These are phyloP conservation scores for Agapostemon virescens DNA, from an alignment of 2,888 invertebrate genomes.

Conservation along the genomic window DNA sequence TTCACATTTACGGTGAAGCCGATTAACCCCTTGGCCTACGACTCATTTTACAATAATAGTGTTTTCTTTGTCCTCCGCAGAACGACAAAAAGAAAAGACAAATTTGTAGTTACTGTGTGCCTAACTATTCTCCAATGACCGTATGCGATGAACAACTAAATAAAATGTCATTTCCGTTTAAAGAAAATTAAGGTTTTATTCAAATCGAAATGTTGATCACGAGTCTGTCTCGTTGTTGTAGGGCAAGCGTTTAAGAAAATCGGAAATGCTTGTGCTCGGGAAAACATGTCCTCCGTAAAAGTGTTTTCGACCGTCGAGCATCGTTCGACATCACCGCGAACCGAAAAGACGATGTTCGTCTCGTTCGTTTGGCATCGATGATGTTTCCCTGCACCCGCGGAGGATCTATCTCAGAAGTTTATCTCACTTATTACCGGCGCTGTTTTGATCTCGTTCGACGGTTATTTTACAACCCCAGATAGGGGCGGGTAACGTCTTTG, in stretches of 20 bases:
- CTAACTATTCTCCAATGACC: too few relatives aligned
- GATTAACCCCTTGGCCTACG: too few relatives aligned
- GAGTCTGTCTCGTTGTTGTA: too few relatives aligned
- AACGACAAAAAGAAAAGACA: too few relatives aligned
- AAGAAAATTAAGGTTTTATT: too few relatives aligned
- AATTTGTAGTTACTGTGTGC: too few relatives aligned
- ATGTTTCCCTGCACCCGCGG: slow-evolving; percentile 64
- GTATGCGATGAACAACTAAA: too few relatives aligned
- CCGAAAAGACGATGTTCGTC: not conserved
- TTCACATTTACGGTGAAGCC: not conserved
- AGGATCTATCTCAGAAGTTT: slow-evolving; percentile 72
- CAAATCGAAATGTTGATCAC: too few relatives aligned
- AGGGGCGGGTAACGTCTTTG: slow-evolving; percentile 79
- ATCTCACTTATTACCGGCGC: slow-evolving; percentile 76
- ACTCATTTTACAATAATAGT: too few relatives aligned
- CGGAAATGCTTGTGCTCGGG: not conserved
- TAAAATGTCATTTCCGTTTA: too few relatives aligned
- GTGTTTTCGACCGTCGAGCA: not conserved
- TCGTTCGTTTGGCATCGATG: slow-evolving; percentile 67
- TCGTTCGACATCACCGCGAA: not conserved
- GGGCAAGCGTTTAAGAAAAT: too few relatives aligned
- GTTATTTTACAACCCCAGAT: slow-evolving; percentile 79
- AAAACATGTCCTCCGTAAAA: not conserved
- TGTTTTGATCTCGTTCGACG: slow-evolving; percentile 75
- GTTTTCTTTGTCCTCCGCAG: too few relatives aligned